Conservation (phyloP, 2,888 invertebrate genomes). For the Coelinius sp. region DNA sequence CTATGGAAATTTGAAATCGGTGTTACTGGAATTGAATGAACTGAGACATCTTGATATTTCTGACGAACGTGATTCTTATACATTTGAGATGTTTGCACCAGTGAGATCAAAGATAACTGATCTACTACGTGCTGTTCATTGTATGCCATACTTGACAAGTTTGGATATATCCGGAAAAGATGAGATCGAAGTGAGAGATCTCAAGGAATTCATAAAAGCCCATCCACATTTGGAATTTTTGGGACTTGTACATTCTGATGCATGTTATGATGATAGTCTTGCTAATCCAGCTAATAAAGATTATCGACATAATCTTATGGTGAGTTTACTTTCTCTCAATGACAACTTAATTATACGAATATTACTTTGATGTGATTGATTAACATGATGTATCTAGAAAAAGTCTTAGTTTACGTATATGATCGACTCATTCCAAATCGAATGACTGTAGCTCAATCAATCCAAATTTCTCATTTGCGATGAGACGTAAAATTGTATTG, state of each 20-base stretch:
- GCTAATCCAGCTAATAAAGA: constrained; percentile 69
- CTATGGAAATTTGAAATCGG: constrained; percentile 69
- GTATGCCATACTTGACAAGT: constrained; percentile 74
- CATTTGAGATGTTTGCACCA: constrained; percentile 71
- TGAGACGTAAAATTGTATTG: no score
- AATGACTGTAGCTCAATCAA: no score
- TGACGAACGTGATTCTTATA: constrained; percentile 72
- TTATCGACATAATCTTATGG: constrained; percentile 70
- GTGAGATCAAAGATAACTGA: constrained; percentile 68
- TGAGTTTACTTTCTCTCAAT: constrained; percentile 54
- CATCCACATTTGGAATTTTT: constrained; percentile 73
- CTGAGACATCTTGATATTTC: constrained; percentile 75
- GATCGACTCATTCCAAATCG: no score
- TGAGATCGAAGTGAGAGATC: constrained; percentile 70
- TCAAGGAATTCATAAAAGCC: constrained; percentile 70
- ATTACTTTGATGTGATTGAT: neutral
- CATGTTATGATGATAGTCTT: constrained; percentile 73
- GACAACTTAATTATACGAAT: neutral
- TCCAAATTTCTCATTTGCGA: no score
- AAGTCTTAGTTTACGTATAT: no score
- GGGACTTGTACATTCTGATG: constrained; percentile 74
- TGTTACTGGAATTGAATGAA: constrained; percentile 72
- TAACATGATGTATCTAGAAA: no score
- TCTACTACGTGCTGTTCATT: constrained; percentile 70
- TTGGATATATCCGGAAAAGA: constrained; percentile 79